phyloP scores from a whole-genome alignment of 1,140 invertebrate genomes.

The Scaptomyza pallida region DNA sequence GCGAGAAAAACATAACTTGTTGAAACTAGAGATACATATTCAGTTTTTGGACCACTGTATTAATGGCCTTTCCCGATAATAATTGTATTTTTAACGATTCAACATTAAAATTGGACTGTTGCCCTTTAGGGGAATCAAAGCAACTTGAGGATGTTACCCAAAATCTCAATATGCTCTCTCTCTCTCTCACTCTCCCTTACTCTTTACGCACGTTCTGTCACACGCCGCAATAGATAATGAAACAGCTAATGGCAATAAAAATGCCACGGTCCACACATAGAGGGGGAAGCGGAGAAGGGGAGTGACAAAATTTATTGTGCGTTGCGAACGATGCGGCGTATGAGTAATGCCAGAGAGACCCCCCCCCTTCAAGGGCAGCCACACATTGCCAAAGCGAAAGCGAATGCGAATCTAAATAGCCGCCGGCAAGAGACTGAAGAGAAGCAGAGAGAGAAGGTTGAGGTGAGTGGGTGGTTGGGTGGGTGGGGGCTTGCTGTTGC shows the following conservation, averaged over 20 bases:
- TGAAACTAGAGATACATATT: no score
- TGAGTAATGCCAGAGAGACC: slow-evolving; percentile 62
- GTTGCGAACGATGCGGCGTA: slow-evolving; percentile 29
- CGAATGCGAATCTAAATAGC: slow-evolving; percentile 66
- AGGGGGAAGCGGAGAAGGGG: slow-evolving; percentile 27
- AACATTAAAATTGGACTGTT: no score
- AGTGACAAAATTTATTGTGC: slow-evolving; percentile 35
- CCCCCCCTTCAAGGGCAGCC: slow-evolving; percentile 64
- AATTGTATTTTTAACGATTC: no score
- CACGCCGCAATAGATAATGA: slow-evolving; percentile 47
- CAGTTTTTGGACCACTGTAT: no score
- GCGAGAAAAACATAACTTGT: no score
- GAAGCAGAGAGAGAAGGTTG: background rate
- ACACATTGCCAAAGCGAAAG: slow-evolving; percentile 38
- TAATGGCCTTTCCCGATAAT: no score
- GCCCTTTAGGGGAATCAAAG: no score
- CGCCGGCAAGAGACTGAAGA: slow-evolving; percentile 26
- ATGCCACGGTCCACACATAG: slow-evolving; percentile 30
- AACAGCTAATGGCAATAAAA: slow-evolving; percentile 57
- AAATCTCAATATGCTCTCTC: slow-evolving; percentile 11
- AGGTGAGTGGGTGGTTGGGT: background rate
- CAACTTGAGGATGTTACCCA: no score
- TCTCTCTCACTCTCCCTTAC: background rate
- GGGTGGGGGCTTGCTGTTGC: slow-evolving; percentile 4
- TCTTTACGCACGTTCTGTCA: no score